Base-by-base conservation (phyloP, 2,113 vertebrate genomes). In the Siphamia tubifer region DNA sequence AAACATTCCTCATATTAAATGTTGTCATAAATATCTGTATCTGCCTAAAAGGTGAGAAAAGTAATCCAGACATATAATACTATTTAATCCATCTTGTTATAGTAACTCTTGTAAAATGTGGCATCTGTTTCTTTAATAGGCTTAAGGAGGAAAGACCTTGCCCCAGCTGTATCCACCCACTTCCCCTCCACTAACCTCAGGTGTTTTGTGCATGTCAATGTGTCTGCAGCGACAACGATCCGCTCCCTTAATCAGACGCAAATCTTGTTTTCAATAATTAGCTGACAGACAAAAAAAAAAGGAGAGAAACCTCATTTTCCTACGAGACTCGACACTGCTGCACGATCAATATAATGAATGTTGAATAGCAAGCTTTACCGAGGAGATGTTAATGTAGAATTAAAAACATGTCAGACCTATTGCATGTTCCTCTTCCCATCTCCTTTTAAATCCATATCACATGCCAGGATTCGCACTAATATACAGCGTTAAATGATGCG, bases 251-350 rank as follows among this genome's bases (percentile, higher is more conserved):
- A 92, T 91, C 85, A 88, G 68, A 75, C 39, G 62, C 63, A 89
- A 91, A 90, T 91, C 89, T 90, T 69, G 64, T 90, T 92, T 91
- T 89, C 81, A 82, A 91, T 90, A 91, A 93, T 91, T 91, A 91
- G 75, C 87, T 78, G 82, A 78, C 83, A 83, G 56, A 79, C 79
- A 73, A 87, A 89, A n/a, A 73, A 87, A 89, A n/a, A 88, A 84
- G 65, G 64, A 72, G 58, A 66, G 77, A 78, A 83, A 86, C 76
- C 85, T 86, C 21, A 79, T 90, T 90, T 87, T 81, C 81, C 74
- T 73, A 71, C 42, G 60, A 88, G 82, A 82, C 73, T 32, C 8
- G 15, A 56, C 49, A 16, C 63, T 65, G n/a, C 67, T 20, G 63
- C 49, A 35, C 58, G 68, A 90, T 92, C 87, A 77, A 91, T 90